Base-by-base conservation (phyloP, 2,888 invertebrate species). In the Uloborus plumipes region DNA sequence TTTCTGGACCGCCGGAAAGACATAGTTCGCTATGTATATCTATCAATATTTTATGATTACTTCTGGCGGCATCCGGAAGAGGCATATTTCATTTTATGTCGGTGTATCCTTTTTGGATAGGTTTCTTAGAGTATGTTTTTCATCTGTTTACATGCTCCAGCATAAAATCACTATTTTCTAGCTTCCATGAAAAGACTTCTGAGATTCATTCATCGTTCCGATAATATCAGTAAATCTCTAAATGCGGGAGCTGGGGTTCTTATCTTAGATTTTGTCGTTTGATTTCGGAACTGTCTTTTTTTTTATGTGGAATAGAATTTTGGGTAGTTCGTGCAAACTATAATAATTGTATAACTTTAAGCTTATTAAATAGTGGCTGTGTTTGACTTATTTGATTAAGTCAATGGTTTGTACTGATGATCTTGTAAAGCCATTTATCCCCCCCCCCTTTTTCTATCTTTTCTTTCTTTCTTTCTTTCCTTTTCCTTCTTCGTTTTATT, bases 11-110 rank as follows among this genome's bases (percentile, higher is more conserved):
- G 4, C 53, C 22, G 47, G 31, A 69, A 76, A 67, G 59, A 53
- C 62, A 47, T 47, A 49, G 39, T 51, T 53, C 47, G 50, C 47
- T 67, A 39, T 66, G 18, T 76, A 59, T 76, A 18, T 75, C 22
- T 62, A 71, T 71, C 64, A 71, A 77, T 77, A 77, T 77, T 71
- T 77, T 77, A 77, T 77, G 77, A 77, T 77, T 77, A 77, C 77
- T 61, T 69, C 64, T 73, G 49, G 67, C 62, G 14, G 51, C 53
- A 69, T 31, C 39, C 61, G 71, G 59, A 74, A 50, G 62, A 70
- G 39, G 50, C 71, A 65, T 71, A 70, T 59, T 70, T 77, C 71
- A 77, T 59, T 70, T 77, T 77, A 58, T 74, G 64, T 70, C 71
- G 62, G 65, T 70, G 55, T 53, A 18, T 53, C 55, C 26, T 39